A percentile compares a stretch with the other conserved stretches of the same genome.
Evolutionary conservation across 2,888 invertebrate species (phyloP).

Genomic region (Pasiphila rectangulata): DNA sequence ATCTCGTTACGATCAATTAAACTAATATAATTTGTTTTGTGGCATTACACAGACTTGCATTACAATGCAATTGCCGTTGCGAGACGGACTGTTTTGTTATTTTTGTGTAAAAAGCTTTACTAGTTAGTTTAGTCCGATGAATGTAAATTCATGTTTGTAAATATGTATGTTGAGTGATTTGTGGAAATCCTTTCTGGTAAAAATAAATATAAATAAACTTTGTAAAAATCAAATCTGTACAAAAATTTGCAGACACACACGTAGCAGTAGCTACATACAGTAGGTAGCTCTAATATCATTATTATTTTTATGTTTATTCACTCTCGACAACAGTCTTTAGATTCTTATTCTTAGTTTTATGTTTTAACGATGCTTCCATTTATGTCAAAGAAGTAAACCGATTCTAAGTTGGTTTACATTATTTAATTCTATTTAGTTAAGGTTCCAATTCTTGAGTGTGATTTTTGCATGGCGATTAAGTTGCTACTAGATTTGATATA

Average conservation of each 20-base stretch:
- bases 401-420: constrained; percentile 74
- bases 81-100: constrained; percentile 66
- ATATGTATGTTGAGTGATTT: constrained; percentile 68
- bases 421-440: constrained; percentile 68
- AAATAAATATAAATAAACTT: too few species aligned
- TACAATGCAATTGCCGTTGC: constrained; percentile 67
- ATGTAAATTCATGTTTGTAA: constrained; percentile 71
- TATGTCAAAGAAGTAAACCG: constrained; percentile 78
- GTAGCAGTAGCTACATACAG: constrained; percentile 45
- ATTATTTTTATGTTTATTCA: constrained; percentile 30
- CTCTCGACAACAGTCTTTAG: constrained; percentile 41
- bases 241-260: constrained; percentile 43
- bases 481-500: constrained; percentile 64
- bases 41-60: constrained; percentile 77
- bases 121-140: constrained; percentile 67
- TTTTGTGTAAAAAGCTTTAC: constrained; percentile 80
- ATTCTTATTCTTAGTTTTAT: constrained; percentile 71
- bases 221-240: constrained; percentile 40
- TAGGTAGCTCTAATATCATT: constrained; percentile 38
- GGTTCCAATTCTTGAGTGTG: constrained; percentile 73
- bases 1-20: constrained; percentile 80
- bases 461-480: constrained; percentile 77
- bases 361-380: constrained; percentile 76
- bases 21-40: constrained; percentile 68
- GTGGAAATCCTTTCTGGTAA: constrained; percentile 43